Evolutionary conservation across 1,140 invertebrate genomes (phyloP).

Genomic region (Lordiphosa clarofinis): DNA sequence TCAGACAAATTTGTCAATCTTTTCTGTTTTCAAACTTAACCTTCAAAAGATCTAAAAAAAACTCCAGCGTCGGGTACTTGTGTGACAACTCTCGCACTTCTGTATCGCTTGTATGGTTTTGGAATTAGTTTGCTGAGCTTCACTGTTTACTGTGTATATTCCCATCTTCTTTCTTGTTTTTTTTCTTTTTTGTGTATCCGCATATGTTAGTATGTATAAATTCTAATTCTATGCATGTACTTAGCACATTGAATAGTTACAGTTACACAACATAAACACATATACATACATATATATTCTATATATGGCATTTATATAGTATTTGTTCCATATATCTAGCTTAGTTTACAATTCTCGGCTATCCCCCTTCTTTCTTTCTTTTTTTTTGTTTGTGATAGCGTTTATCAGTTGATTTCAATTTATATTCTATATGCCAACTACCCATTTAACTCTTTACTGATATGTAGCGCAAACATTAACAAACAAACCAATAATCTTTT

Average conservation of each 20-base stretch:
- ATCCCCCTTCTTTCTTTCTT: slow-evolving; percentile 18
- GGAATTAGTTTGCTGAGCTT: background rate
- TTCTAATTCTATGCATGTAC: slow-evolving; percentile 45
- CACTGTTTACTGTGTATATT: slow-evolving; percentile 20
- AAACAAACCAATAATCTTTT: slow-evolving; percentile 79
- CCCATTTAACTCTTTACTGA: slow-evolving; percentile 76
- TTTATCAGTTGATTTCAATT: slow-evolving; percentile 21
- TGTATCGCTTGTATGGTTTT: no score
- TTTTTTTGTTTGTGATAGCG: slow-evolving; percentile 17
- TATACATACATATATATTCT: slow-evolving; percentile 33
- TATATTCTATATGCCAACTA: slow-evolving; percentile 70
- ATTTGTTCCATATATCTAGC: slow-evolving; percentile 10
- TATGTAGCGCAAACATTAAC: slow-evolving; percentile 80
- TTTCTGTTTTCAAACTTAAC: no score
- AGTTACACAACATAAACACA: slow-evolving; percentile 77
- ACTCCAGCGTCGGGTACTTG: slow-evolving; percentile 5
- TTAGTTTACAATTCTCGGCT: slow-evolving; percentile 39
- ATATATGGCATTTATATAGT: slow-evolving; percentile 13
- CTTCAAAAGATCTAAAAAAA: no score
- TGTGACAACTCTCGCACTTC: background rate
- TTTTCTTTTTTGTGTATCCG: slow-evolving; percentile 58
- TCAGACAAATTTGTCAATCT: no score
- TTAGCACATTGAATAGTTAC: slow-evolving; percentile 58
- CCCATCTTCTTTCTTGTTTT: slow-evolving; percentile 40
- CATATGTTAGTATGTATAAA: slow-evolving; percentile 48